Base-by-base conservation (phyloP, 2,888 invertebrate species). In the Tribolium freemani region DNA sequence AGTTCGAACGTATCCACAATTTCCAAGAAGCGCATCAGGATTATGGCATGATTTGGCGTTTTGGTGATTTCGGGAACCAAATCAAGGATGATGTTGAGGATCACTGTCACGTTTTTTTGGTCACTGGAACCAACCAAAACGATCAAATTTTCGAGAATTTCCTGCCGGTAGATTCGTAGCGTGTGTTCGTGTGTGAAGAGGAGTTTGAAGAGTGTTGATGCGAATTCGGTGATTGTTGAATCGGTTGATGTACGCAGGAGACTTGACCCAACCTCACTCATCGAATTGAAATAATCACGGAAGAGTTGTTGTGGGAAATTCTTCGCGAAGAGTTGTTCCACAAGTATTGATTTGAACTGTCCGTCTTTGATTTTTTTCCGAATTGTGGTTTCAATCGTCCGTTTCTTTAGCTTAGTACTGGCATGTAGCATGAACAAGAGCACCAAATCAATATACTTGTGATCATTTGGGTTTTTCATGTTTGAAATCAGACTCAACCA, bases 1-100 rank as follows among this genome's bases (percentile, higher is more conserved):
- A 96, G 85, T 20, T 90, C 89, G 85, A 96, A 90, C 70, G 92
- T 90, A 83, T 93, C 93, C 64, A 94, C 87, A 85, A 93, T 92
- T 83, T 96, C 95, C 10, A 96, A 85, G 38, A 95, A 84, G 48
- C 91, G 89, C 84, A 93, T 87, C 83, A 92, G 87, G 80, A 90
- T 88, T 21, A 89, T 82, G 74, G 90, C 88, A 79, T 92, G 91
- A n/a, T 88, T 87, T 78, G 90, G 89, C 38, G 92, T 82, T 73
- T 88, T 82, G 8, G 85, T 80, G 77, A 88, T 86, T 71, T 89
- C 85, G 5, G 66, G 58, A 5, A 79, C 53, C 13, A 85, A 77
- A 13, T 79, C 76, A 9, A 76, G 75, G 11, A 84, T 69, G 48
- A 85, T 81, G 11, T 79, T 79, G 16, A 84, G 77, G 10, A 84